Percentiles rank a stretch among this genome's conserved stretches.
Evolutionary conservation across 2,113 vertebrate species (phyloP).

Genomic region (Pica pica): DNA sequence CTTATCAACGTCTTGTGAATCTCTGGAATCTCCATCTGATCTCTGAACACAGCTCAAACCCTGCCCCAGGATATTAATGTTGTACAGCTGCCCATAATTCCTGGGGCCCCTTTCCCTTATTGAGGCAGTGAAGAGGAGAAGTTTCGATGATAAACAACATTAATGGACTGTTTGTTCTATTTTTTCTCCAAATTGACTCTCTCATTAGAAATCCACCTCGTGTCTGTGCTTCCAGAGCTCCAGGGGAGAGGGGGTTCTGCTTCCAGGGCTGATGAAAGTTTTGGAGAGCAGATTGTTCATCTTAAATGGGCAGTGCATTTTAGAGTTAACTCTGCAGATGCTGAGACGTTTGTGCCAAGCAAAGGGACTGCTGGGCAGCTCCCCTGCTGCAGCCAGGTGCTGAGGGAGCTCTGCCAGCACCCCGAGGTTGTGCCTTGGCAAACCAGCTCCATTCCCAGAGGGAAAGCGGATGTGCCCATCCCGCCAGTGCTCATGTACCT

Average conservation of each 20-base stretch:
- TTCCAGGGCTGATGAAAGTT: neutral
- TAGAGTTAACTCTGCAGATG: neutral
- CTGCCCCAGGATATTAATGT: constrained; percentile 35
- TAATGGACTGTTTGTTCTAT: neutral
- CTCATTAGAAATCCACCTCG: neutral
- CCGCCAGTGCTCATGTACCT: rapidly evolving
- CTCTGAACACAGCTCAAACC: neutral
- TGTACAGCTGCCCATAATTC: neutral
- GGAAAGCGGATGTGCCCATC: neutral
- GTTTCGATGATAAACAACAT: constrained; percentile 1
- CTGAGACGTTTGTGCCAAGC: neutral
- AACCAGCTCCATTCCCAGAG: neutral
- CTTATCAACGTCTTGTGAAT: neutral
- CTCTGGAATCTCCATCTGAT: neutral
- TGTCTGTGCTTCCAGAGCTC: neutral
- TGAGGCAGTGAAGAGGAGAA: neutral
- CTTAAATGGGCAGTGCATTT: neutral
- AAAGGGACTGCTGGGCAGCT: neutral
- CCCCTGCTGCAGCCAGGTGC: neutral
- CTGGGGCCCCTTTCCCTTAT: neutral
- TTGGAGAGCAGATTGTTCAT: neutral
- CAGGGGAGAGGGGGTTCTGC: neutral
- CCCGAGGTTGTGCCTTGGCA: neutral
- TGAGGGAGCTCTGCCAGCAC: neutral
- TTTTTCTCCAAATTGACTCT: neutral